Percentiles rank a stretch among this genome's conserved stretches.
These are phyloP conservation scores for Apostichopus californicus DNA, from an alignment of 35 echinoderm and acorn worm species.

Conservation along the genomic window DNA sequence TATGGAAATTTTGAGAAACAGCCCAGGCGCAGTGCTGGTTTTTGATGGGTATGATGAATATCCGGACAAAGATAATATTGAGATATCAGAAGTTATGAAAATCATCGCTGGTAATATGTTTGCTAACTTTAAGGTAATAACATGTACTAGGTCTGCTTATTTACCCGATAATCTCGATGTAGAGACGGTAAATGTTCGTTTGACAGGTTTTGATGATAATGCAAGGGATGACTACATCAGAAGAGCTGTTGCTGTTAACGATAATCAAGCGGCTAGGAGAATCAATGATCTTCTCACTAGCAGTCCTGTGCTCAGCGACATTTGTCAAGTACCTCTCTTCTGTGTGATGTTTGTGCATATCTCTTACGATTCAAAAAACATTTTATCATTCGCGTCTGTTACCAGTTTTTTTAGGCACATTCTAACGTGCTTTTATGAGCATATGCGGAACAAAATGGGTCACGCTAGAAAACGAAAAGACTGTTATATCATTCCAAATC, in stretches of 20 bases:
- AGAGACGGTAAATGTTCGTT: not conserved
- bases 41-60: conserved; percentile 25
- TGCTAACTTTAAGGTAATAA: not conserved
- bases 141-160: not conserved
- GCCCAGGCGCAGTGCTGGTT: not conserved
- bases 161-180: not conserved
- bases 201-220: not conserved
- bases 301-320: not conserved
- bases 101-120: conserved; percentile 32
- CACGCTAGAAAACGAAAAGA: too few species aligned
- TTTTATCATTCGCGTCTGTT: not conserved
- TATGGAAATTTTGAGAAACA: not conserved
- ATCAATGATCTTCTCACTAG: not conserved
- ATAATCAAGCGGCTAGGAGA: not conserved
- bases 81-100: not conserved
- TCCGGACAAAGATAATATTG: not conserved
- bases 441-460: not conserved
- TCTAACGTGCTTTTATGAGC: conserved; percentile 2
- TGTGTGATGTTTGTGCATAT: conserved; percentile 36
- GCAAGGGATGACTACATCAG: not conserved
- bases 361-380: not conserved
- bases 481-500: too few species aligned
- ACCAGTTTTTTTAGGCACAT: conserved; percentile 27
- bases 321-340: conserved; percentile 12
- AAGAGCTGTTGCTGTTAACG: not conserved